Conservation (phyloP, 2,888 invertebrate species). For the Sminthurides aquaticus region DNA sequence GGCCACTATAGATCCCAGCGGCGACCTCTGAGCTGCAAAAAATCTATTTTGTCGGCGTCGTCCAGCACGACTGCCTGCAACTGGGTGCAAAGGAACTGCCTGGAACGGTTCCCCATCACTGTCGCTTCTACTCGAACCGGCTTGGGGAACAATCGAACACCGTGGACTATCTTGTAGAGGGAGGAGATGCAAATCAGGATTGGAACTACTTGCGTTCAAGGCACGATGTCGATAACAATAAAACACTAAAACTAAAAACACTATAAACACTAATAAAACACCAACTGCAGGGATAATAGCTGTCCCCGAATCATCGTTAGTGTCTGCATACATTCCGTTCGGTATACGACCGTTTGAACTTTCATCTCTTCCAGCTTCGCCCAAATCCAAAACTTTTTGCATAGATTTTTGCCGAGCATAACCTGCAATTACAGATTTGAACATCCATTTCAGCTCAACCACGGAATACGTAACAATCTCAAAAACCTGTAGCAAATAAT, state of each 20-base stretch:
- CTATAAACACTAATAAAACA: conserved; percentile 70
- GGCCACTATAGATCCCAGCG: conserved; percentile 19
- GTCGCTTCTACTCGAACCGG: conserved; percentile 28
- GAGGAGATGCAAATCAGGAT: conserved; percentile 30
- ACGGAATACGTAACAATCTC: not conserved
- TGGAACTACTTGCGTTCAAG: conserved; percentile 24
- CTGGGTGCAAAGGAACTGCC: conserved; percentile 8
- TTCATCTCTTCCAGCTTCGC: not conserved
- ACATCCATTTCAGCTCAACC: not conserved
- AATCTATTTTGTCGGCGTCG: conserved; percentile 19
- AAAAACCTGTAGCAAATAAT: too few relatives aligned
- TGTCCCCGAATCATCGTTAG: conserved; percentile 17
- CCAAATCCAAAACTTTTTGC: not conserved
- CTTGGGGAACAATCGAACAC: conserved; percentile 29
- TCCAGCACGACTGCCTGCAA: conserved; percentile 16
- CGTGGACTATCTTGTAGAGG: conserved; percentile 28
- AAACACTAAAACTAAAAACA: conserved; percentile 71
- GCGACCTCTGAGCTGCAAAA: conserved; percentile 27
- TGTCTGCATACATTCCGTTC: not conserved
- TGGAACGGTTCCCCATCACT: conserved; percentile 25
- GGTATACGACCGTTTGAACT: not conserved
- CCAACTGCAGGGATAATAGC: conserved; percentile 82
- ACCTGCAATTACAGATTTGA: not conserved
- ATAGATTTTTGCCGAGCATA: not conserved
- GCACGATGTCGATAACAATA: conserved; percentile 68